Base-by-base conservation (phyloP, 64 coral and sea anemone genomes). In the Porites australiensis region DNA sequence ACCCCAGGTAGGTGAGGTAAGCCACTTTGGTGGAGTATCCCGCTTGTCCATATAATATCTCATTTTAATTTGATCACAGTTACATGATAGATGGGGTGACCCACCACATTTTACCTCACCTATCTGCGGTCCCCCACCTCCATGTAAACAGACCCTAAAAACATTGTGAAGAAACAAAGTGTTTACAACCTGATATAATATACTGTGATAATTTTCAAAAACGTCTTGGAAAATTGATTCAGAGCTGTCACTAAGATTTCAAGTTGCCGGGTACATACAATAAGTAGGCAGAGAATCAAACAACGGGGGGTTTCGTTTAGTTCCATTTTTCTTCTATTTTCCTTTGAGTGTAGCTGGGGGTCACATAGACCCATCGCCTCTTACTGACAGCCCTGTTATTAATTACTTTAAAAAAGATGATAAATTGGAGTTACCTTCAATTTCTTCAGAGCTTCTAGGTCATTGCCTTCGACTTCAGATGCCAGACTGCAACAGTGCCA, bases 401-500 rank as follows among this genome's bases (percentile, higher is more conserved):
- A 43, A 4, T 72, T 54, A 0, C 27, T 37, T 37, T 37, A 37
- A 21, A 54, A 11, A 16, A 49, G 5, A 19, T 46, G 13, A 15
- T 77, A 19, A 8, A 49, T 12, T 44, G 5, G 7, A 11, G 12
- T 50, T 79, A 79, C 88, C 75, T 89, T 89, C 53, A 89, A 51
- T 46, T 50, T 89, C 88, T 64, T 53, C 43, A 79, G 71, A 47
- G 46, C 60, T 66, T 63, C 75, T 59, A 49, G 74, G 64, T 79
- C 44, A 37, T 44, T 88, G 50, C 50, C 67, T 75, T 72, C 20
- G 45, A 51, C 9, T 88, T 88, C 69, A 19, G 64, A 53, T 51
- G 64, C 67, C 48, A 51, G 5, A 58, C 86, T 76, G 65, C 67
- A n/a, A 14, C 16, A 58, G 44, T 88, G 46, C 89, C 89, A 92